Evolutionary conservation across 1,140 invertebrate species (phyloP), one percentile per base, ranked within the genome.

Genomic region (Hycleus cichorii): DNA sequence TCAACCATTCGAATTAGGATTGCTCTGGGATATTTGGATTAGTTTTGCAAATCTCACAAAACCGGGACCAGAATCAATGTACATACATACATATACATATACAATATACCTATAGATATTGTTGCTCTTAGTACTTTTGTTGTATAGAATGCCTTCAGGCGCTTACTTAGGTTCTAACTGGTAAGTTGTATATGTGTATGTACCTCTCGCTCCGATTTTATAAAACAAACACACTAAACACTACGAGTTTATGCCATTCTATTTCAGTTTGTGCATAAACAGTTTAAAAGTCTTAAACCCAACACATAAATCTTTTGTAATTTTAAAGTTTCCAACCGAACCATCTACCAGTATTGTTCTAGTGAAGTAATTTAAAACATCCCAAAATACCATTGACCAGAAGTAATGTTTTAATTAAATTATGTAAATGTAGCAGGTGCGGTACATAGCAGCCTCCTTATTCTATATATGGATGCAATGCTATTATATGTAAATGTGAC

Each of bases 401-500:
- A 45, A 64, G 59, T 62, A 63, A 65, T 60, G 64, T 64, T 65
- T 66, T 66, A 66, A 66, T 66, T 66, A 66, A 66, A 64, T 59
- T 58, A 66, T 64, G 62, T 51, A 66, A 66, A 64, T 64, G 54
- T 57, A 58, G 57, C 62, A 66, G 64, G 64, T 66, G 64, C 61
- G 59, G 59, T 57, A 57, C 45, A 61, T 52, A 39, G 55, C 62
- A 55, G 44, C 59, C 58, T 63, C 53, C 55, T 32, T 32, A 32
- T 32, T 32, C 54, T 60, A 58, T 61, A 42, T 42, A 60, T 60
- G 63, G 64, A 43, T 53, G 46, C 51, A 27, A 32, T 32, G 48
- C 69, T 64, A 71, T 71, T 71, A 69, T 69, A 71, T 71, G 69
- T 68, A 69, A 71, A 71, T 71, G 67, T 66, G 68, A 69, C 69